Base-by-base conservation (phyloP, 2,797 vertebrate genomes). In the Sebastes dallii region DNA sequence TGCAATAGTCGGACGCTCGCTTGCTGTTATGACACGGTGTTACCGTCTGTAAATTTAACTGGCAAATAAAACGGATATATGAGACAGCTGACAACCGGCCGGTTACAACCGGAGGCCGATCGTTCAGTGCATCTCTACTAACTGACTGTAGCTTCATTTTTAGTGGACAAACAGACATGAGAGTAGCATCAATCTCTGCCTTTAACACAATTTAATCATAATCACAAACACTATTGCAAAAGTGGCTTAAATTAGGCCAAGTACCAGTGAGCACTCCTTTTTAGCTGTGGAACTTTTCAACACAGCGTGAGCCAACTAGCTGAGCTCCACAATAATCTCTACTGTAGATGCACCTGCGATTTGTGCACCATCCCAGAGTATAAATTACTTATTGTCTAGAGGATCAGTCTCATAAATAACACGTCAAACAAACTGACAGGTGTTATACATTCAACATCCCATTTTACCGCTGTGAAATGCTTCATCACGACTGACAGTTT, bases 401-500 rank as follows among this genome's bases (percentile, higher is more conserved):
- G 46, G 18, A 69, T 67, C 25, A 59, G 18, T 73, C 56, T 77
- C 36, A 56, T 73, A 70, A 84, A 65, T 36, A 32, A 46, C 8
- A 56, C n/a, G 52, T 81, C 61, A 64, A 60, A 75, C 50, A 65
- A 68, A 62, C 20, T 64, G 78, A 70, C 68, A 73, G 32, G 55
- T 68, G 29, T 55, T 55, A 8, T 73, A 39, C 25, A 68, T 66
- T 74, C 30, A 66, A 29, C 46, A 36, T 59, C 20, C 59, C 32
- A 8, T 46, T 60, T 52, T 32, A 73, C 50, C 25, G 54, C 58
- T 75, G 24, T 36, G 69, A 72, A 50, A 24, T 62, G 30, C 54
- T 62, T 81, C 24, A 74, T 68, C 27, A 68, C 0, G 8, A 29
- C 61, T 67, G 69, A 83, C 80, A 76, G 72, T 27, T 36, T 83